Base-by-base conservation (phyloP, 2,797 vertebrate species). In the Tokudaia tokunoshimensis region DNA sequence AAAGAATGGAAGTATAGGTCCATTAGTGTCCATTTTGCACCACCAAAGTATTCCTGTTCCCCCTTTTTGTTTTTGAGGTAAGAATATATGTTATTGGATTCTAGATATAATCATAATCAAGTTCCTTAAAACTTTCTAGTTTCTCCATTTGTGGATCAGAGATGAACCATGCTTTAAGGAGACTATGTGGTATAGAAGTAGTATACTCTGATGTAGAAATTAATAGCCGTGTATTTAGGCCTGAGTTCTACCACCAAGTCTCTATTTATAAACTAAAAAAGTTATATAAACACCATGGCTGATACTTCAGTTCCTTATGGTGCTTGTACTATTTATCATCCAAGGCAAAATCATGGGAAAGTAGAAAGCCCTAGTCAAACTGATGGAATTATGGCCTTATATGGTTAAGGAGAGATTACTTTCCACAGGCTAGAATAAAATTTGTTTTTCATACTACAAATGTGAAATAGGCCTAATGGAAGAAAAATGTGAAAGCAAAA, bases 321-420 rank as follows among this genome's bases (percentile, higher is more conserved):
- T 83, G 19, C 17, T 75, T 92, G 22, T 83, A 41, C 31, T 76
- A 65, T 88, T 50, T 79, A 59, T 79, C 41, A 34, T 65, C 22
- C 81, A 47, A 47, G 34, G 31, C 17, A 72, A 79, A 61, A 78
- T 89, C 37, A 41, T 89, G 70, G 34, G 59, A 59, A 83, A 83
- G 63, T 70, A 83, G 90, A 89, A 95, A 67, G 22, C 37, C 57
- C 9, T 89, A 67, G 17, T 92, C 17, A 83, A 95, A 92, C 7
- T 57, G 17, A 75, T 84, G 24, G 31, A 92, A 88, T 57, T 55
- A 37, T 37, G 26, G 24, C 61, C 31, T 75, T 89, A 37, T 63
- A 76, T 76, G 31, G 83, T 55, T 86, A 65, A 94, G 37, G 31
- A 87, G 59, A 91, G 47, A 67, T 31, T 67, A 41, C 67, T 75